Evolutionary conservation across 2,113 vertebrate genomes (phyloP), one percentile per base, ranked within the genome.

Genomic region (Felis chaus): DNA sequence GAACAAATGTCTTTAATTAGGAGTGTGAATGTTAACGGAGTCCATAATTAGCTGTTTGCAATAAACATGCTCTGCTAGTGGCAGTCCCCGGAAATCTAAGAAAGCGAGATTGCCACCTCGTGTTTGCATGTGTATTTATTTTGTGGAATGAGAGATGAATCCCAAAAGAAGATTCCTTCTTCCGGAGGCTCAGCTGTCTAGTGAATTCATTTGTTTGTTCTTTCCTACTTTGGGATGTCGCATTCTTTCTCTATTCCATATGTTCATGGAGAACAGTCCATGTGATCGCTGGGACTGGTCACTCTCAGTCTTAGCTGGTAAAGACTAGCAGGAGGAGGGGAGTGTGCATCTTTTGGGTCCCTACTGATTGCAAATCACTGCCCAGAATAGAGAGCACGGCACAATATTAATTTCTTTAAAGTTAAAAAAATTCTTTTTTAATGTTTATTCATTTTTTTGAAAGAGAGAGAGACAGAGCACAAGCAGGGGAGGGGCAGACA

Each of bases 41-140:
- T 96, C 21, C 65, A 14, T 50, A 53, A 89, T 76, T 66, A 80
- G 39, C 50, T 97, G 27, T 50, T 45, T 71, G 76, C 61, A 21
- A 1, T 81, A 95, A 90, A 23, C 4, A 79, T 68, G 13, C 14
- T 92, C 68, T 87, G 25, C 41, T 5, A 65, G 13, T 36, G 29
- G n/a, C 53, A 92, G 91, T 53, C 45, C 85, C 73, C 93, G 63
- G 21, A 66, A 93, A 78, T 83, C 87, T 71, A 81, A 57, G 91
- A 68, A 94, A 94, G 61, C 14, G 18, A 78, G 11, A 88, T 29
- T 48, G 31, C 8, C 0, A 61, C 25, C 18, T 89, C 33, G 1
- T 86, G 76, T 80, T 97, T 76, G 25, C 27, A 50, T 41, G 21
- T n/a, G 15, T 91, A 27, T 85, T 86, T 91, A 95, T 96, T 98